Base-by-base conservation (phyloP, 2,888 invertebrate genomes). In the Syritta pipiens region DNA sequence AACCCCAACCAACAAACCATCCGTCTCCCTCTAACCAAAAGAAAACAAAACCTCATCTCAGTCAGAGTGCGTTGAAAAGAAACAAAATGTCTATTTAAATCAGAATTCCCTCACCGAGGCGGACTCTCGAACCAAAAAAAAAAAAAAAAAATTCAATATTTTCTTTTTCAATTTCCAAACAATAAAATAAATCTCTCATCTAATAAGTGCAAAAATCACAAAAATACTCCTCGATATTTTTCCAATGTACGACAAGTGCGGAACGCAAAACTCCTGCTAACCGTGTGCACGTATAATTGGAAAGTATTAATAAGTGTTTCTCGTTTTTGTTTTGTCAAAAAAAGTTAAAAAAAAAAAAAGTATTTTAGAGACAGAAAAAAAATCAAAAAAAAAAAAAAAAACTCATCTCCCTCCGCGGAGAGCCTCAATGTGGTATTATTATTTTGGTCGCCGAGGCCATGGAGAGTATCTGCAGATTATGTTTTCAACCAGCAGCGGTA, bases 401-500 rank as follows among this genome's bases (percentile, higher is more conserved):
- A 67, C 62, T 49, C 51, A 53, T 57, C 79, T 79, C 79, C 79
- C 67, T 60, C 67, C 62, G 79, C 74, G 74, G 79, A 79, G 79
- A 79, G 67, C 67, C 62, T 79, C 67, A 62, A 79, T 79, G 79
- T 79, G 79, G 74, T 79, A 74, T 79, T 79, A 79, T 79, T 79
- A 79, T 79, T 79, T 79, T 79, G 79, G 74, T 74, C 79, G 67
- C 67, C 79, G 79, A 79, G 79, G 79, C 79, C 84, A 88, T 88
- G 88, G 88, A 88, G 86, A 87, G 86, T 84, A 87, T 88, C 83
- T 88, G 88, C 85, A 87, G 89, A 85, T 85, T 89, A 82, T 88
- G 88, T 83, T 88, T 88, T 84, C 88, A 88, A 84, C 87, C 88
- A 85, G 89, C 88, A 83, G 87, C 85, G 85, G 86, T 86, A 83